Evolutionary conservation across 2,113 vertebrate species (phyloP), one percentile per base, ranked within the genome.

Genomic region (Corythornis madagascariensis): DNA sequence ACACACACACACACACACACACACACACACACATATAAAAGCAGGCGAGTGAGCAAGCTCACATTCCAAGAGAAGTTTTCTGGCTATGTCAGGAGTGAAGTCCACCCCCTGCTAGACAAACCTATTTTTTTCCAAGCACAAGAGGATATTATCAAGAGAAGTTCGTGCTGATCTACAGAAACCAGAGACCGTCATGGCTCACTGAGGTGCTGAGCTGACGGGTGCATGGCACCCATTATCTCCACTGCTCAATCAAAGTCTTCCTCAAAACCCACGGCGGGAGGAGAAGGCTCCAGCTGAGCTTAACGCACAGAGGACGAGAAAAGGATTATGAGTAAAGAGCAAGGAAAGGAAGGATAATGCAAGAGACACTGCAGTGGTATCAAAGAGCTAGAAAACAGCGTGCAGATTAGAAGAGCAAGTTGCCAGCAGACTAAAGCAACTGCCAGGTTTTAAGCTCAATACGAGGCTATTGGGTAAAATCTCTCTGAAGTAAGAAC

Each of bases 151-250:
- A 97, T 97, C 97, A 95, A 95, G 83, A 95, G 87, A 48, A 85
- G 90, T 83, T 84, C 0, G 97, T 97, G 97, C 83, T 93, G 97
- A 97, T 95, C 75, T 96, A 98, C 86, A 96, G 92, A 97, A 97
- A 94, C 64, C 97, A 98, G 97, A 97, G 90, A 84, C 82, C 19
- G 59, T 29, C 96, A 82, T 84, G 95, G 94, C 95, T 95, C 5
- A 7, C 88, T 91, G 90, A 98, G 97, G 98, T 97, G 98, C 96
- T 77, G 94, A 97, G 96, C 94, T 98, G 98, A 98, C 94, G 97
- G 97, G 92, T 93, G 94, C 94, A 97, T 96, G 96, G 95, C 89
- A 84, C 89, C 96, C 96, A 94, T 96, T 97, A 91, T 92, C 96
- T 92, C 33, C 93, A 95, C 93, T 96, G 96, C 97, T 96, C 97